A percentile compares a stretch with the other conserved stretches of the same genome.
These are phyloP conservation scores for Callithrix jacchus DNA, from an alignment of 2,113 vertebrate genomes.

Conservation along the genomic window DNA sequence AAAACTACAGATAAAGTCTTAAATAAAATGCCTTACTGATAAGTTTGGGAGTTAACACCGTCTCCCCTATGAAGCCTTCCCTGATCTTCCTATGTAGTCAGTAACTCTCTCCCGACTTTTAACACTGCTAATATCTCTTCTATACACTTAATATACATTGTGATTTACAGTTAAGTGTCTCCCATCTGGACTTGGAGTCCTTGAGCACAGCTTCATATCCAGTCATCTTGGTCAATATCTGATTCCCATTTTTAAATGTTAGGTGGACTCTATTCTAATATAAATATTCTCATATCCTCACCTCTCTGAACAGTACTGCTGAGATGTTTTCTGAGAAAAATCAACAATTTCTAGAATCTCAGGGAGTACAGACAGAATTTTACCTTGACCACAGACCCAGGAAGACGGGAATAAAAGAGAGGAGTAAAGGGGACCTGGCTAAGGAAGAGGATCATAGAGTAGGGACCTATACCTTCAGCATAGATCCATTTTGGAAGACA, in stretches of 20 bases:
- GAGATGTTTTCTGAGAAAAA: constrained; percentile 25
- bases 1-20: background rate
- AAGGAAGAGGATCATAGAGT: background rate
- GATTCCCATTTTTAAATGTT: constrained; percentile 38
- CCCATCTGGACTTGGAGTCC: background rate
- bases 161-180: background rate
- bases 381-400: background rate
- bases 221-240: background rate
- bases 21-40: background rate
- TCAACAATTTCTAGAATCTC: constrained; percentile 30
- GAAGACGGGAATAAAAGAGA: background rate
- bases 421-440: background rate
- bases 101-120: background rate
- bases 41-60: background rate
- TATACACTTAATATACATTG: background rate
- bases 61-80: background rate
- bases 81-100: background rate
- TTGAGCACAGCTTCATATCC: background rate
- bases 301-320: background rate
- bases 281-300: background rate
- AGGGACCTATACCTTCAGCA: constrained; percentile 92
- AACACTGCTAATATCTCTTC: background rate
- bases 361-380: background rate
- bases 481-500: constrained; percentile 99
- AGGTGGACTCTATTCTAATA: background rate